These are phyloP conservation scores for Drepana arcuata DNA, from an alignment of 1,140 invertebrate genomes.

Conservation along the genomic window DNA sequence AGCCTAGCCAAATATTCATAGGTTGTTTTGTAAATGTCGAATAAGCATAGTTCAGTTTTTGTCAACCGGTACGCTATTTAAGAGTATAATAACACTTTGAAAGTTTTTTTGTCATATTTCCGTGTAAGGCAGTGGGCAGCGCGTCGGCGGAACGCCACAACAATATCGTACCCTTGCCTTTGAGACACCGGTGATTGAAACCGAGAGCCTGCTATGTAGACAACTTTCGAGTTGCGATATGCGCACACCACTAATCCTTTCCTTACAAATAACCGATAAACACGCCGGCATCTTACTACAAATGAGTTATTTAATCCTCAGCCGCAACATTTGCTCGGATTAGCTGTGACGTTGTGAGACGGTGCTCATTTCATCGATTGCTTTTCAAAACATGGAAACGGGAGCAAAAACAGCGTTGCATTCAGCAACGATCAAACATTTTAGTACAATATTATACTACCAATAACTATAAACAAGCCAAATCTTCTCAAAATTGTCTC, in stretches of 20 bases:
- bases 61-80: conserved; percentile 15
- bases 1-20: conserved; percentile 2
- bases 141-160: conserved; percentile 1
- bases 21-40: conserved; percentile 9
- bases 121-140: conserved; percentile 26
- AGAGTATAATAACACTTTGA: conserved; percentile 21
- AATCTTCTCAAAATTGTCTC: no score
- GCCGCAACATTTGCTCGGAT: conserved; percentile 53
- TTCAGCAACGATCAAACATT: no score
- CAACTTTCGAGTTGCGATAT: conserved; percentile 38
- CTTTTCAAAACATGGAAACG: conserved; percentile 39
- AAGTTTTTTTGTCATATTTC: conserved; percentile 32
- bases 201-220: conserved; percentile 21
- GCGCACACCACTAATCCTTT: conserved; percentile 54
- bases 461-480: no score
- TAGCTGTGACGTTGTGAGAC: conserved; percentile 51
- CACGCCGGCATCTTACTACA: conserved; percentile 42
- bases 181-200: conserved; percentile 18
- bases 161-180: conserved; percentile 13
- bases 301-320: conserved; percentile 52
- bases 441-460: no score
- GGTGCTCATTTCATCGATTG: conserved; percentile 33
- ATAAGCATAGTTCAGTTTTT: conserved; percentile 12
- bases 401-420: no score
- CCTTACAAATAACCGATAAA: conserved; percentile 49